Evolutionary conservation across 2,797 vertebrate genomes (phyloP).

Genomic region (Labroides dimidiatus): DNA sequence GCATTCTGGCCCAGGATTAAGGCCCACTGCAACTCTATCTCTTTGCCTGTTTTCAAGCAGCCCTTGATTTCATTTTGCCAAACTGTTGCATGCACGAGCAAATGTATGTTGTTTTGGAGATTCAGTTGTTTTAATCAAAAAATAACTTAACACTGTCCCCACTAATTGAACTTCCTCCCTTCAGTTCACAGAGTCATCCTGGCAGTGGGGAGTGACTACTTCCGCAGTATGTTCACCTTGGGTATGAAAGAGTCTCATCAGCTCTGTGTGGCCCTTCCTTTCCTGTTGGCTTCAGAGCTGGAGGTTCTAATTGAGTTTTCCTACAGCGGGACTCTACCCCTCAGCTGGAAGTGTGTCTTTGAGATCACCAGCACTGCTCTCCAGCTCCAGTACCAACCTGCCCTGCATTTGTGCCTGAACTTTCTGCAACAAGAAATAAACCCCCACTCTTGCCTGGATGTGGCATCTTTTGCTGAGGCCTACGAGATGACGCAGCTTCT

Average conservation of each 20-base stretch:
- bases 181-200: conserved; percentile 87
- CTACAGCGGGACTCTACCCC: conserved; percentile 84
- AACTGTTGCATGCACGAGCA: too few species aligned
- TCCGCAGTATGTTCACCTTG: conserved; percentile 87
- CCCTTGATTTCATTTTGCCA: neutral
- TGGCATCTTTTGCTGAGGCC: conserved; percentile 86
- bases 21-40: too few species aligned
- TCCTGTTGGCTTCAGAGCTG: conserved; percentile 79
- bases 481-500: conserved; percentile 82
- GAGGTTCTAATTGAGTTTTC: conserved; percentile 84
- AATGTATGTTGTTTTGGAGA: too few species aligned
- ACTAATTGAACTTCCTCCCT: neutral
- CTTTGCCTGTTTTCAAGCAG: too few species aligned
- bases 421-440: conserved; percentile 85
- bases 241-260: conserved; percentile 88
- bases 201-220: conserved; percentile 88
- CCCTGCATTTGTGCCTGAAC: conserved; percentile 84
- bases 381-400: conserved; percentile 88
- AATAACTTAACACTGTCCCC: neutral
- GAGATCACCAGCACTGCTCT: conserved; percentile 85
- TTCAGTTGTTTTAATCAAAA: too few species aligned
- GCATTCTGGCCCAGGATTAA: too few species aligned
- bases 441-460: conserved; percentile 84
- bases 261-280: conserved; percentile 74
- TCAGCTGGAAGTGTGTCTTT: conserved; percentile 86